Evolutionary conservation across 2,888 invertebrate species (phyloP).

Genomic region (Drosophila quinaria): DNA sequence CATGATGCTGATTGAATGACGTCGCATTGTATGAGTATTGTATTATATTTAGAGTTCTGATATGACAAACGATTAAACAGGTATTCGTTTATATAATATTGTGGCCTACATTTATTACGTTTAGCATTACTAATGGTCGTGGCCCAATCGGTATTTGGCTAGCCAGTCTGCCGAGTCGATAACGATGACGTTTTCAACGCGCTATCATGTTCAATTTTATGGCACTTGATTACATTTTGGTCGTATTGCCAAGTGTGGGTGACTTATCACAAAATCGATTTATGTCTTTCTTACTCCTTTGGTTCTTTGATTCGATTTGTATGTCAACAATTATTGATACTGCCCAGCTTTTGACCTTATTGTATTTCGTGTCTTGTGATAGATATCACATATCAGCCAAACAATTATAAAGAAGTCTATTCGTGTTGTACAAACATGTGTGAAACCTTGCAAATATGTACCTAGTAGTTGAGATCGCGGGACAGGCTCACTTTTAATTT

Average conservation of each 20-base stretch:
- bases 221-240: conserved; percentile 30
- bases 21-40: conserved; percentile 1
- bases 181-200: conserved; percentile 40
- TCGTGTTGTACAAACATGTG: conserved; percentile 1
- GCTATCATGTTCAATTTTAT: conserved; percentile 34
- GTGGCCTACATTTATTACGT: conserved; percentile 22
- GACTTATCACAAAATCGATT: conserved; percentile 21
- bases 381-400: conserved; percentile 1
- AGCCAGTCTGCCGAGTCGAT: conserved; percentile 27
- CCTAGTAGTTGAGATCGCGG: neutral
- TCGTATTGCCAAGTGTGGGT: conserved; percentile 11
- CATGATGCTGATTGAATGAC: conserved; percentile 33
- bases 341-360: neutral
- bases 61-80: conserved; percentile 1
- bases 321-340: conserved; percentile 1
- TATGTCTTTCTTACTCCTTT: neutral
- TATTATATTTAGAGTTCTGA: neutral
- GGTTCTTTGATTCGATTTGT: conserved; percentile 2
- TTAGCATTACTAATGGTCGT: conserved; percentile 31
- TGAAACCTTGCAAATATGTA: neutral
- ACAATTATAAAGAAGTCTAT: conserved; percentile 1
- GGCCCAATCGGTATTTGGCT: conserved; percentile 19
- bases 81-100: conserved; percentile 9
- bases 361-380: neutral
- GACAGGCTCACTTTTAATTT: conserved; percentile 1